Base-by-base conservation (phyloP, 2,888 invertebrate species). In the Andrena camellia region DNA sequence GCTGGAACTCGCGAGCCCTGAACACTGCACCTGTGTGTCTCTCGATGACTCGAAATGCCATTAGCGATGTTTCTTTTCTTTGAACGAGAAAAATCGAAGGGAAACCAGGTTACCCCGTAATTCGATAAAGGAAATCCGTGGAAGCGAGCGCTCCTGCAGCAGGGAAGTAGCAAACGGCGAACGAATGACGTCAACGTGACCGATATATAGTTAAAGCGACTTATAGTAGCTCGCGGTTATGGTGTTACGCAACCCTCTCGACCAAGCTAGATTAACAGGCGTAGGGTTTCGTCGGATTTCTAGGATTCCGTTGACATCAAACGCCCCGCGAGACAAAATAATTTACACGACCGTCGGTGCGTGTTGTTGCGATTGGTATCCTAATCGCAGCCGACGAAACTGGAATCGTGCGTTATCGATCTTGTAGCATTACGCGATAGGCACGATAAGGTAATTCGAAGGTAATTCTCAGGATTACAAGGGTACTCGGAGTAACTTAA, bases 181-280 rank as follows among this genome's bases (percentile, higher is more conserved):
- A 68, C 13, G 76, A 48, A 35, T 78, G 81, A 83, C 83, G 83
- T 83, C 81, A 83, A 74, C 42, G 62, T 66, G 77, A 74, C 77
- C 81, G 73, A 81, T 81, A 78, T 42, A 13, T 81, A 71, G 57
- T 62, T 81, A 23, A 75, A 57, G 52, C 70, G 62, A 62, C 31
- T 81, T 86, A 83, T 81, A 77, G 83, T 67, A 67, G 48, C 70
- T 81, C 81, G 86, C 60, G 88, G 88, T 88, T 88, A 81, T 78
- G 64, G 33, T 57, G 76, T 89, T 89, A 78, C 80, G 88, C 85
- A 89, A 89, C 72, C n/a, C 6, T 52, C 4, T 31, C 63, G 72
- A 26, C 33, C 48, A 70, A 67, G 73, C 62, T 81, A 63, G 83
- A 83, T 83, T 81, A 81, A 77, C 83, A 72, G 68, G 82, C 82